Base-by-base conservation (phyloP, 1,140 invertebrate species). In the Drosophila murphyi region DNA sequence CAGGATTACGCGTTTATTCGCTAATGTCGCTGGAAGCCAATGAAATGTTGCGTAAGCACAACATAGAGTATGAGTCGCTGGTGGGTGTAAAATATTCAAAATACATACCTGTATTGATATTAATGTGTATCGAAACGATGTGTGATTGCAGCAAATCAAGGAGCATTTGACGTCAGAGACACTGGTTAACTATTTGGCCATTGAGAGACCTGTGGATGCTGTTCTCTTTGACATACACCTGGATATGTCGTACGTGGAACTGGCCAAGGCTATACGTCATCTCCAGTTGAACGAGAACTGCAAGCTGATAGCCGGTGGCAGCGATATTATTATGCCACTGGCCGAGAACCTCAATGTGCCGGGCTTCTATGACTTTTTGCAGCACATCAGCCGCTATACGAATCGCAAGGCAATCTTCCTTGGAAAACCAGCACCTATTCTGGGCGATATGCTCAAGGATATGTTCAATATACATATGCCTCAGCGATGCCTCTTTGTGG, bases 401-500 rank as follows among this genome's bases (percentile, higher is more conserved):
- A 91, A 93, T 45, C 92, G 93, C 10, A 65, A 92, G 6, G 93
- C 94, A 0, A 92, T 93, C 0, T 67, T 78, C 3, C 82, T 94
- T 41, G 94, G 93, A 0, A 95, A 95, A 63, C 94, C 95, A 0
- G 93, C 94, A 3, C 78, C 92, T 55, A 47, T 86, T 20, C 88
- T 95, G 3, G 94, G 93, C 12, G 67, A 93, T n/a, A 93, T 91
- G 65, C 64, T 94, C 3, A 56, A 91, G 4, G 68, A 93, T 5
- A 91, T 93, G 37, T 94, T 92, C 31, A 90, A 93, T 0, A 91
- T 95, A 4, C 86, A 78, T 0, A 82, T 94, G 59, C 93, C 94
- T 1, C 86, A 91, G 54, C 93, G 93, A 69, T 94, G 94, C 34
- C 88, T 95, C 2, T 95, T 95, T 61, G 93, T 95, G 61, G 95